phyloP scores from a whole-genome alignment of 2,888 invertebrate genomes.

The Zootermopsis nevadensis region DNA sequence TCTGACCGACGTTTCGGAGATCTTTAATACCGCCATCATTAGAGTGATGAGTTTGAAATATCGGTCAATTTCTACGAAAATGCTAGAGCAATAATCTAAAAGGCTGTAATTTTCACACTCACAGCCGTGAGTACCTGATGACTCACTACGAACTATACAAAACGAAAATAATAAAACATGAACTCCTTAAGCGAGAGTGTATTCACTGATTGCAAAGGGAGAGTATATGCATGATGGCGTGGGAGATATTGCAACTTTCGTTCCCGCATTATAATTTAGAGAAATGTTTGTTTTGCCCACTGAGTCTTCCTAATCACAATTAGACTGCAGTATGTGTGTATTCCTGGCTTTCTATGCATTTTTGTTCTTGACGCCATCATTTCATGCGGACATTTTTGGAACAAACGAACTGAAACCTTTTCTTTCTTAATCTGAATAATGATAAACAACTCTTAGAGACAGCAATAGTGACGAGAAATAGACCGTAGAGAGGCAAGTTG shows the following conservation, averaged over 20 bases:
- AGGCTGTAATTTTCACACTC: too few relatives aligned
- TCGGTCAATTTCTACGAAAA: too few relatives aligned
- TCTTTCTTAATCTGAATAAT: background rate
- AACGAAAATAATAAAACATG: background rate
- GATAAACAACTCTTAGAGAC: background rate
- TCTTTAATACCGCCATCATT: too few relatives aligned
- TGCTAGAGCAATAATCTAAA: too few relatives aligned
- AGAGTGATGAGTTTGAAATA: too few relatives aligned
- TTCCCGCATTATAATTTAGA: background rate
- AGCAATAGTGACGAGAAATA: background rate
- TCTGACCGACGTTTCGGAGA: too few relatives aligned
- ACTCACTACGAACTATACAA: background rate
- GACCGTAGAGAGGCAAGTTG: constrained; percentile 16
- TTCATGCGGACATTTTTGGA: background rate
- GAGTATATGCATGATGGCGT: background rate
- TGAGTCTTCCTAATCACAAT: constrained; percentile 3
- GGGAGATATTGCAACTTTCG: constrained; percentile 10
- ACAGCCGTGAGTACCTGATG: too few relatives aligned
- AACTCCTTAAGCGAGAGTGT: too few relatives aligned
- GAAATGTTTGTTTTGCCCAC: background rate
- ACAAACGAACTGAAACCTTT: background rate
- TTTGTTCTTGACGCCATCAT: background rate
- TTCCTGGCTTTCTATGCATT: background rate
- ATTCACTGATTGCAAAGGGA: background rate
- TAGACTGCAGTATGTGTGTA: background rate